Base-by-base conservation (phyloP, 1,140 invertebrate species). In the Luehdorfia chinensis region DNA sequence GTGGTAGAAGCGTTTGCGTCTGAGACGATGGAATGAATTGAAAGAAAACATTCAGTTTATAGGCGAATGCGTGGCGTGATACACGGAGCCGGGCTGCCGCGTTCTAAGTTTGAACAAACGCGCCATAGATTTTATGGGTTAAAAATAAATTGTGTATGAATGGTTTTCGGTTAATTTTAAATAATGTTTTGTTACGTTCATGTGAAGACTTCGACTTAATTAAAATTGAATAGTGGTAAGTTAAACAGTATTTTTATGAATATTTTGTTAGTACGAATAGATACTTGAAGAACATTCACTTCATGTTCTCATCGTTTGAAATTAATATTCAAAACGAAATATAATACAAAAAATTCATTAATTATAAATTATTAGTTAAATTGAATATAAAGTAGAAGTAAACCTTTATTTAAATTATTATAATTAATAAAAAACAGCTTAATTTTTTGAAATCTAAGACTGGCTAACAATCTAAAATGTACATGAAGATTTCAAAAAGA, bases 31-130 rank as follows among this genome's bases (percentile, higher is more conserved):
- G 59, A 55, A 21, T 46, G 46, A 28, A 43, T 59, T 30, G 32
- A 63, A 64, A 60, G 54, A 65, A 63, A 69, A 62, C 56, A 73
- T 50, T 67, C 75, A 76, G 75, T 76, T 49, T 51, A 57, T 63
- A 76, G 61, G 63, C 33, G 47, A 59, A 41, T 71, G 68, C 52
- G 61, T 56, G 44, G 32, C 41, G 45, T 44, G 53, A 46, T 49
- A 60, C 57, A 67, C 69, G 69, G 52, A 21, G 46, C 44, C 13
- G 44, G 30, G 51, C 51, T 52, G 39, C 21, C 36, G 57, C 52
- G 46, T 55, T 55, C 53, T 7, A 41, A 45, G 16, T 39, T 39
- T 31, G 44, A 52, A 62, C 25, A 47, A 45, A 47, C 50, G 63
- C 66, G 75, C 68, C 61, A 36, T 36, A 11, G 39, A 27, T 2